These are phyloP conservation scores for Cosmorhoe ocellata DNA, from an alignment of 2,888 invertebrate genomes.

Conservation along the genomic window DNA sequence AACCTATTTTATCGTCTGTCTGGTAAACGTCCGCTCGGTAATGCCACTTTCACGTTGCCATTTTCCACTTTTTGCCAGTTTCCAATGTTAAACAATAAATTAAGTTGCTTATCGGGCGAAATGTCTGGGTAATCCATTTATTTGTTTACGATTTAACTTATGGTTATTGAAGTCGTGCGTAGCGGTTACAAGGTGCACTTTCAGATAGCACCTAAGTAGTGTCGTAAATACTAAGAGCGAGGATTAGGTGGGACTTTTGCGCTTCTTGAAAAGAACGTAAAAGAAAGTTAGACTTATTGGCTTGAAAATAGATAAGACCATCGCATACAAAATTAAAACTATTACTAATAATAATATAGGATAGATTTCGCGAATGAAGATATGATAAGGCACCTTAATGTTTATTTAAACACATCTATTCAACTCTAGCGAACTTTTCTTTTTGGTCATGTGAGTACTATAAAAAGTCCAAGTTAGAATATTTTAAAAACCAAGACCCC, in stretches of 20 bases:
- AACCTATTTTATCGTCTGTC: neutral
- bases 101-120: slow-evolving; percentile 16
- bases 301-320: too few species aligned
- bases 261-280: too few species aligned
- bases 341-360: too few species aligned
- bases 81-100: slow-evolving; percentile 18
- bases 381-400: too few species aligned
- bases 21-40: slow-evolving; percentile 6
- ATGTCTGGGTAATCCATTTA: slow-evolving; percentile 19
- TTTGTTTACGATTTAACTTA: slow-evolving; percentile 24
- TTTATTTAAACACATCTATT: too few species aligned
- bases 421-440: too few species aligned
- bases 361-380: too few species aligned
- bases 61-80: slow-evolving; percentile 16
- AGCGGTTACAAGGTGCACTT: slow-evolving; percentile 19
- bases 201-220: slow-evolving; percentile 10
- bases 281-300: too few species aligned
- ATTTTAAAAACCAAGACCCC: slow-evolving; percentile 1
- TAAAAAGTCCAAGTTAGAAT: too few species aligned
- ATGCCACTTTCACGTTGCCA: slow-evolving; percentile 9
- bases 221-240: slow-evolving; percentile 4
- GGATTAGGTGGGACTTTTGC: too few species aligned
- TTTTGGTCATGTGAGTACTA: too few species aligned
- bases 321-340: too few species aligned
- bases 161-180: slow-evolving; percentile 19